phyloP scores from a whole-genome alignment of 2,113 vertebrate genomes.

The Petaurus breviceps region DNA sequence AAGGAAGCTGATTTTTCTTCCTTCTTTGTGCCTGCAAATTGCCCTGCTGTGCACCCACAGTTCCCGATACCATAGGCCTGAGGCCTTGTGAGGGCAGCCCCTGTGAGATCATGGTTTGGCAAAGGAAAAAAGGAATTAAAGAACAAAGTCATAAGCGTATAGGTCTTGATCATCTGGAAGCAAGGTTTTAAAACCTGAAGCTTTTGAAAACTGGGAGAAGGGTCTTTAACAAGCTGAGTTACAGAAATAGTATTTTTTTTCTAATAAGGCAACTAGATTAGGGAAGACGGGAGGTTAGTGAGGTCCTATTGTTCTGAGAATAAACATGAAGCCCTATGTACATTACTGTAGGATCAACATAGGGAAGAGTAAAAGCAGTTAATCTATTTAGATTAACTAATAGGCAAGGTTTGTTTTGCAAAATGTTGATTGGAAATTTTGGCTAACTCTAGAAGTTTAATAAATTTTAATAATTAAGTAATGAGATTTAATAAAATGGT shows the following conservation, averaged over 20 bases:
- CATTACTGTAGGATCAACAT: not conserved
- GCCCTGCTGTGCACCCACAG: constrained; percentile 16
- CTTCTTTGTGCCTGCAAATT: not conserved
- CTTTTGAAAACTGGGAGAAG: constrained; percentile 8
- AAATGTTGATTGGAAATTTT: not conserved
- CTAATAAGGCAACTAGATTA: not conserved
- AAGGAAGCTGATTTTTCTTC: not conserved
- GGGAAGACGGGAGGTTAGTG: not conserved
- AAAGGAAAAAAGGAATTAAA: constrained; percentile 54
- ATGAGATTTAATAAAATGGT: not conserved
- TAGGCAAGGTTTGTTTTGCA: constrained; percentile 12
- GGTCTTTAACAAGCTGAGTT: constrained; percentile 49
- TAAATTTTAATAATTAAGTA: not conserved
- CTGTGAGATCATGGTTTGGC: constrained; percentile 64
- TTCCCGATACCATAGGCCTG: not conserved
- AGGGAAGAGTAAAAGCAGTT: not conserved
- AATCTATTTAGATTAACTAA: constrained; percentile 3
- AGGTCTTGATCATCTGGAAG: constrained; percentile 23
- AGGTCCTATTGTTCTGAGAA: constrained; percentile 17
- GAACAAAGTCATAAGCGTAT: constrained; percentile 37
- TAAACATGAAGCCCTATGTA: not conserved
- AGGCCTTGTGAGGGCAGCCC: constrained; percentile 16
- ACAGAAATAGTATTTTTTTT: constrained; percentile 7
- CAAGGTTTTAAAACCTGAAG: constrained; percentile 14
- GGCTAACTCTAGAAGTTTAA: not conserved